Percentiles rank a stretch among this genome's conserved stretches.
phyloP scores from a whole-genome alignment of 2,113 vertebrate genomes.

The Xenopus laevis region DNA sequence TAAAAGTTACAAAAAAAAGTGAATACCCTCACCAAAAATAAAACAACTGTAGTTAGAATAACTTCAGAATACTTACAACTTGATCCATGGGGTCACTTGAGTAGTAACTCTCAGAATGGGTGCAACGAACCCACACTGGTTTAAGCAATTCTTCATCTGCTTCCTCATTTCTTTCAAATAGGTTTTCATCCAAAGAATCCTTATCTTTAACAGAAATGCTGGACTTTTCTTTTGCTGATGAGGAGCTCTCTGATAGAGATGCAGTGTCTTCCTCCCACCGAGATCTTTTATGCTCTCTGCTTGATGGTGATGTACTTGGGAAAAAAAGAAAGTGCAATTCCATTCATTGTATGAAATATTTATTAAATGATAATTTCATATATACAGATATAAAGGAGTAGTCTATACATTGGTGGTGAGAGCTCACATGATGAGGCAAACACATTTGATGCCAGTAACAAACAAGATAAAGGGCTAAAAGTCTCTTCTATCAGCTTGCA shows the following conservation, averaged over 20 bases:
- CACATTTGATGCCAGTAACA: no score
- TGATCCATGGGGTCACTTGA: slow-evolving; percentile 98
- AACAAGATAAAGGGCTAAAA: no score
- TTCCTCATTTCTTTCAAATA: slow-evolving; percentile 70
- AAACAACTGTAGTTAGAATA: no score
- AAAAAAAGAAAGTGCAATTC: neutral
- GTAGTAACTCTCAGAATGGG: slow-evolving; percentile 92
- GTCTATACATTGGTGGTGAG: no score
- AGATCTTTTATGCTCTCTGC: slow-evolving; percentile 83
- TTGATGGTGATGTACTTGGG: slow-evolving; percentile 71
- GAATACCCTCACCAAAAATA: no score
- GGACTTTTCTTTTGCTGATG: slow-evolving; percentile 63
- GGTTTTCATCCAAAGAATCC: slow-evolving; percentile 64
- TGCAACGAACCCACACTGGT: slow-evolving; percentile 94
- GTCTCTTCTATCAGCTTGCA: no score
- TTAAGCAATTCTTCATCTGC: slow-evolving; percentile 88
- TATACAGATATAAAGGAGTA: no score
- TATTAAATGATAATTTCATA: no score
- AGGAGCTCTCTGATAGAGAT: slow-evolving; percentile 65
- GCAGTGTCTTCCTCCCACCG: slow-evolving; percentile 83
- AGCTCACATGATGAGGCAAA: no score
- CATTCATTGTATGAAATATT: no score
- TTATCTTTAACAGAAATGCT: slow-evolving; percentile 64
- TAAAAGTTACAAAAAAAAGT: no score
- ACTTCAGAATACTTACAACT: slow-evolving; percentile 74